phyloP scores from a whole-genome alignment of 2,113 vertebrate genomes.

The Chaetops frenatus region DNA sequence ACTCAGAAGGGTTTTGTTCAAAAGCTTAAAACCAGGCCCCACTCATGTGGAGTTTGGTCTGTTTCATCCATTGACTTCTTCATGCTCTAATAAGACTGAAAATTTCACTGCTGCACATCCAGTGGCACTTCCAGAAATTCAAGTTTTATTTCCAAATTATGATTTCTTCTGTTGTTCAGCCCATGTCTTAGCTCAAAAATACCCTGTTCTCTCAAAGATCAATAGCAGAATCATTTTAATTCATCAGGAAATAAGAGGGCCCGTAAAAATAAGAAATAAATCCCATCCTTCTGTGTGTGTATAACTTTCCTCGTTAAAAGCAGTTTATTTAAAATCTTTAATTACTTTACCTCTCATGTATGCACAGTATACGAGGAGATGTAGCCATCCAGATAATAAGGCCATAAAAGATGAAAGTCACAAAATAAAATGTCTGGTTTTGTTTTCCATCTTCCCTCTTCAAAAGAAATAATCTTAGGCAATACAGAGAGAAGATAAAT shows the following conservation, averaged over 20 bases:
- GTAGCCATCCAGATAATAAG: neutral
- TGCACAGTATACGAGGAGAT: neutral
- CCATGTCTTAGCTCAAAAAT: neutral
- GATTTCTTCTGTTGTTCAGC: neutral
- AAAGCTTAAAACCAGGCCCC: neutral
- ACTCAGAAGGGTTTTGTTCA: neutral
- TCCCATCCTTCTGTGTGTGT: neutral
- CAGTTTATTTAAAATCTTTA: neutral
- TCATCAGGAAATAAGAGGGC: neutral
- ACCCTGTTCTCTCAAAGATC: neutral
- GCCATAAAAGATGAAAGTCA: neutral
- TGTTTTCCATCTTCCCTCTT: neutral
- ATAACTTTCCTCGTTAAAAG: neutral
- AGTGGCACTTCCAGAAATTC: neutral
- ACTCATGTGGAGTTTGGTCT: neutral
- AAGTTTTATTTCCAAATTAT: neutral
- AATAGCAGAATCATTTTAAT: neutral
- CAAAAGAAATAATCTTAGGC: neutral
- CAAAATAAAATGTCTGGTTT: neutral
- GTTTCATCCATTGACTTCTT: neutral
- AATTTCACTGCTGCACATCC: neutral
- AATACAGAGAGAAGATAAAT: neutral
- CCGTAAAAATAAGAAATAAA: neutral
- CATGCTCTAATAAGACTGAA: neutral
- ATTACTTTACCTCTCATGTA: neutral